These are phyloP conservation scores for Ceyx cyanopectus DNA, from an alignment of 2,113 vertebrate genomes.

Conservation along the genomic window DNA sequence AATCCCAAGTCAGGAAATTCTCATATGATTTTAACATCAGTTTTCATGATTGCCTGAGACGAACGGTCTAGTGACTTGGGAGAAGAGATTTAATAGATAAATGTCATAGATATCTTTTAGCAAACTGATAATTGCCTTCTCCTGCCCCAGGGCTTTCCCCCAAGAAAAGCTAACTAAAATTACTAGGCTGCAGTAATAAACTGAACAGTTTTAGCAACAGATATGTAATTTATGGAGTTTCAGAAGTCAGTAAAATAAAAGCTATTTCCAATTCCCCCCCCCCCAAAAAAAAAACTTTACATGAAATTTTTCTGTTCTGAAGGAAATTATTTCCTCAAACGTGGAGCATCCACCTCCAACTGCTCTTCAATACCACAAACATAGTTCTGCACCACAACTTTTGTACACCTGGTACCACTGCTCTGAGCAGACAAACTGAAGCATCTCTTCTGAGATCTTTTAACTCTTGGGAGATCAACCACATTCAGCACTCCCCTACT, in stretches of 20 bases:
- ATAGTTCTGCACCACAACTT: background rate
- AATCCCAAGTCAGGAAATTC: background rate
- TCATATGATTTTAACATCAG: background rate
- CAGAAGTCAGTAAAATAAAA: background rate
- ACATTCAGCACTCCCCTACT: too few relatives aligned
- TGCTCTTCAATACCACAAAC: background rate
- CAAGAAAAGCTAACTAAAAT: background rate
- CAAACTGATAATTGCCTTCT: background rate
- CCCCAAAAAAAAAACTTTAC: background rate
- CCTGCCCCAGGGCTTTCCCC: too few relatives aligned
- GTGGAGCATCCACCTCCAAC: background rate
- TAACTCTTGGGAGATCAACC: too few relatives aligned
- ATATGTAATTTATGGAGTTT: background rate
- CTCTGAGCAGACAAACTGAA: background rate
- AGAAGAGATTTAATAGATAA: background rate
- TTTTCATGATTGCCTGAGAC: background rate
- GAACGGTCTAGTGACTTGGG: background rate
- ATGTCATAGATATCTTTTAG: background rate
- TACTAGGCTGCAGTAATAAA: background rate
- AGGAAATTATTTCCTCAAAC: background rate
- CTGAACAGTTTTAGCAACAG: background rate
- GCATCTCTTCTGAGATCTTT: background rate
- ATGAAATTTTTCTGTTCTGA: background rate
- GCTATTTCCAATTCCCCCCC: background rate
- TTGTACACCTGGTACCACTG: background rate